Evolutionary conservation across 2,797 vertebrate species (phyloP).

Genomic region (Tangara arthus): DNA sequence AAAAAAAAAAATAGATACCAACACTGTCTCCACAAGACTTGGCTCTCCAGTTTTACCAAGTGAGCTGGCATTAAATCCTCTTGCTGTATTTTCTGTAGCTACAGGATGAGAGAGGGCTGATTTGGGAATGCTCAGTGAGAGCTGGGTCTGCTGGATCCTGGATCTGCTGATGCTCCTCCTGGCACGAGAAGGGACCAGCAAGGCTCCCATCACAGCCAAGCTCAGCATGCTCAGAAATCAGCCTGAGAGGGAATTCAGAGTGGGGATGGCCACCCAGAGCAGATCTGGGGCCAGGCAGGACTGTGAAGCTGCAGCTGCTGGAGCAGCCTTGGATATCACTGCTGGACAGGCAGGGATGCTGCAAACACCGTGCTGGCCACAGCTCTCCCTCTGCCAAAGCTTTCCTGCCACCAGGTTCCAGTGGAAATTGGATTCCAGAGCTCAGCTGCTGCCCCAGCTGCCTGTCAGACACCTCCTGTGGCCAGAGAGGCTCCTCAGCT

Average conservation of each 20-base stretch:
- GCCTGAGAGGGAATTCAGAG: not conserved
- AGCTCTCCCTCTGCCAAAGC: not conserved
- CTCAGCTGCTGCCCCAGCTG: not conserved
- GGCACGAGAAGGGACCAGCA: not conserved
- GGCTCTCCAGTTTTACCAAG: not conserved
- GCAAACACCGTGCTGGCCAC: fast-evolving
- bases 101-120: not conserved
- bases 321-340: not conserved
- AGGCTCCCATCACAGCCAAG: not conserved
- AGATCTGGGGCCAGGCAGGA: not conserved
- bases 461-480: not conserved
- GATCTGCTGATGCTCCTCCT: not conserved
- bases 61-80: not conserved
- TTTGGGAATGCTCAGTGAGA: not conserved
- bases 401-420: not conserved
- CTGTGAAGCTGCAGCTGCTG: fast-evolving
- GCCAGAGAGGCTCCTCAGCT: not conserved
- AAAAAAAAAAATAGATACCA: not conserved
- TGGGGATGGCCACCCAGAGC: not conserved
- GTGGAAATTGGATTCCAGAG: not conserved
- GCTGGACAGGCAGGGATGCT: not conserved
- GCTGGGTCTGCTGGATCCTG: no score
- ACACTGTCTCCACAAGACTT: not conserved
- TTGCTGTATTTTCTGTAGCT: not conserved
- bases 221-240: not conserved